Evolutionary conservation across 2,113 vertebrate genomes (phyloP), one percentile per base, ranked within the genome.

Genomic region (Hassar affinis): DNA sequence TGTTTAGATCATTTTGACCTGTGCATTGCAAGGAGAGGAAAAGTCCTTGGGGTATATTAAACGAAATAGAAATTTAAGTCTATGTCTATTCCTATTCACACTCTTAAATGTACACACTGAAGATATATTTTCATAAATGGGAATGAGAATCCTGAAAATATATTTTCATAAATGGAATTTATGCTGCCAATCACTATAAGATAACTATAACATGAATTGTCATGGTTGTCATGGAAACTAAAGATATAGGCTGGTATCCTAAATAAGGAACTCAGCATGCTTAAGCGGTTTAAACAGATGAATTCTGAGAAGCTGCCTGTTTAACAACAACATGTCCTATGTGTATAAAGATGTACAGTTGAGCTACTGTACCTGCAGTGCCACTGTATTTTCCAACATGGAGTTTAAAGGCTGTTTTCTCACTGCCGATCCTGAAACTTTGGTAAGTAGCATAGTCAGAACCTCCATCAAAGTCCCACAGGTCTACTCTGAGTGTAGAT

Each of bases 391-490:
- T 71, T 35, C 90, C 91, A 4, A 94, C 89, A 4, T 75, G 81
- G 66, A 94, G 89, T 75, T 81, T 91, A 86, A 88, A 94, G 35
- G 75, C 82, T 0, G 47, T 3, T 14, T 25, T 81, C 59, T 87
- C 87, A 27, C 17, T 69, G 35, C 86, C 92, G 72, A 93, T 30
- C 49, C 35, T 68, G 38, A 94, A 93, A 82, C 91, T 33, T 1
- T 49, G 61, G 85, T 94, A 94, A 71, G 89, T 68, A 0, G 93
- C 92, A 4, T 69, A 90, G 20, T 83, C 91, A 15, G 59, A 72
- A 8, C 79, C 84, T 0, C 82, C 84, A 56, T 91, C 87, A 14
- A 92, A 90, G 80, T 93, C 93, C 90, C 89, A 91, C 62, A 94
- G 80, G 62, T 93, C 91, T 2, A 94, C 91, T 25, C 90, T 84